These are phyloP conservation scores for Prolemur simus DNA, from an alignment of 2,113 vertebrate species.

Conservation along the genomic window DNA sequence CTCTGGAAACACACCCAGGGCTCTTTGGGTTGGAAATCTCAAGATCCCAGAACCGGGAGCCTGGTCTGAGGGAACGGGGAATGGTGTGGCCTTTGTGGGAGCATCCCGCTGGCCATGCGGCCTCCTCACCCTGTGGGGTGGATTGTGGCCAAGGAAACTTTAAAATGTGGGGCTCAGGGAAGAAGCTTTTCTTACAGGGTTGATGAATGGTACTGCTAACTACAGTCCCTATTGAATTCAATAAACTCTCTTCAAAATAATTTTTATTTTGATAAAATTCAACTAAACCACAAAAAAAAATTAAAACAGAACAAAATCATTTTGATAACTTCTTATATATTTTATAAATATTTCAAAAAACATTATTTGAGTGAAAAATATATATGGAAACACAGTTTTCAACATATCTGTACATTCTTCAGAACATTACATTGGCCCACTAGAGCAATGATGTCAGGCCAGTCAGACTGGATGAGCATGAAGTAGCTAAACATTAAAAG, in stretches of 20 bases:
- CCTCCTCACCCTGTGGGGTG: not conserved
- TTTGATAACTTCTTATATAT: not conserved
- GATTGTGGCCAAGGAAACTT: not conserved
- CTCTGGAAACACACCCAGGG: not conserved
- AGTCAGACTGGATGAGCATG: too few relatives aligned
- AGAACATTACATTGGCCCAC: not conserved
- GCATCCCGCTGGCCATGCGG: not conserved
- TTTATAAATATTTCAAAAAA: not conserved
- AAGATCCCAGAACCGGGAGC: not conserved
- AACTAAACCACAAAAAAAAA: not conserved
- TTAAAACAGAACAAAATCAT: not conserved
- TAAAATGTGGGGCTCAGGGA: not conserved
- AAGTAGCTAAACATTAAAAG: not conserved
- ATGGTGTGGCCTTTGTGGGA: not conserved
- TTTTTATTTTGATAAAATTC: not conserved
- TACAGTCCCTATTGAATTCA: not conserved
- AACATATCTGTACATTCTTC: not conserved
- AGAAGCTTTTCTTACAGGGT: not conserved
- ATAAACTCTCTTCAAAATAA: not conserved
- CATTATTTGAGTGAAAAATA: not conserved
- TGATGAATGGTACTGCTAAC: not conserved
- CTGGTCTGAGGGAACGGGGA: fast-evolving
- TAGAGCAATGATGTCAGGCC: not conserved
- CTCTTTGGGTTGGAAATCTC: not conserved
- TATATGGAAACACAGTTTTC: not conserved